Conservation (phyloP, 1,140 invertebrate genomes). For the Calycopis cecrops region DNA sequence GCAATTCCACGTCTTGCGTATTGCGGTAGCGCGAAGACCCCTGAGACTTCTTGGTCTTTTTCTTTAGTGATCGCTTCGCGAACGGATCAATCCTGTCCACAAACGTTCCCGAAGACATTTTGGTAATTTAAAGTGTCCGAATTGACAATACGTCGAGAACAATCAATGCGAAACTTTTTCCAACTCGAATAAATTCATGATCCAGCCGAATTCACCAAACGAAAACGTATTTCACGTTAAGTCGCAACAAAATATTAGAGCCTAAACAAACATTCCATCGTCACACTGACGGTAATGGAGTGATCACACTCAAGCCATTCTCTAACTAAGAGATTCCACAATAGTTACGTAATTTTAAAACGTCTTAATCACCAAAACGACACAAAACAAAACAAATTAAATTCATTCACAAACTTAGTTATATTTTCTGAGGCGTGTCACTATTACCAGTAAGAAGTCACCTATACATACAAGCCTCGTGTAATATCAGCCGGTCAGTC, state of each 20-base stretch:
- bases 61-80: conserved; percentile 92
- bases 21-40: conserved; percentile 93
- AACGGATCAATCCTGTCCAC: conserved; percentile 97
- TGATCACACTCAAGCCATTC: conserved; percentile 72
- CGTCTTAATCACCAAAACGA: conserved; percentile 68
- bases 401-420: conserved; percentile 66
- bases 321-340: conserved; percentile 71
- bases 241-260: conserved; percentile 68
- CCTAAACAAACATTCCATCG: conserved; percentile 74
- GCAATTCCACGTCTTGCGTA: conserved; percentile 91
- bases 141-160: conserved; percentile 64
- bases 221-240: conserved; percentile 65
- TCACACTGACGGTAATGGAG: conserved; percentile 73
- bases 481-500: conserved; percentile 74
- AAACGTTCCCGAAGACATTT: conserved; percentile 90
- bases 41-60: conserved; percentile 94
- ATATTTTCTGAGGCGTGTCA: conserved; percentile 74
- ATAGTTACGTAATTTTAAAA: conserved; percentile 72
- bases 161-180: conserved; percentile 67
- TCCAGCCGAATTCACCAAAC: conserved; percentile 61
- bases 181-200: conserved; percentile 67
- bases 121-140: conserved; percentile 69
- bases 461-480: conserved; percentile 74
- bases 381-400: conserved; percentile 68
- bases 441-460: conserved; percentile 72